These are phyloP conservation scores for Drosophila monieri DNA, from an alignment of 2,888 invertebrate genomes.

Conservation along the genomic window DNA sequence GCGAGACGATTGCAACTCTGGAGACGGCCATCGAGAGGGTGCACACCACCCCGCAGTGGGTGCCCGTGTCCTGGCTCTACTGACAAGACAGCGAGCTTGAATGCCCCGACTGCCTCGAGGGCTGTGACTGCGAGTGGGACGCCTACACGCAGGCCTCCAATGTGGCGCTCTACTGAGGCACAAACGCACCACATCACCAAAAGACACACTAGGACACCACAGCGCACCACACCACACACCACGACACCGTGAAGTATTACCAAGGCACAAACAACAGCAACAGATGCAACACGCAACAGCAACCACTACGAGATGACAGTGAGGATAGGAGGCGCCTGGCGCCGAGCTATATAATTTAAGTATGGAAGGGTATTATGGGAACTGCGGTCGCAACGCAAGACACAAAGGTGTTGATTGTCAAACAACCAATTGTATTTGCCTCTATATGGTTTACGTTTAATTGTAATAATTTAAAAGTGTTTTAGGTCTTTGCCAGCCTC, in stretches of 20 bases:
- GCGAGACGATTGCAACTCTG: constrained; percentile 97
- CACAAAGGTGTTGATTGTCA: constrained; percentile 55
- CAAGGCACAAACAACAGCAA: constrained; percentile 68
- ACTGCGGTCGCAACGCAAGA: constrained; percentile 73
- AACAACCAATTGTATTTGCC: constrained; percentile 43
- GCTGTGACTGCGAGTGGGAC: constrained; percentile 84
- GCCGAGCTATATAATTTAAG: constrained; percentile 44
- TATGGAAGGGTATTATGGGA: constrained; percentile 64
- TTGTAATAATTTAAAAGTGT: constrained; percentile 19
- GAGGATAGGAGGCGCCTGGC: constrained; percentile 56
- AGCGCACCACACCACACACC: constrained; percentile 48
- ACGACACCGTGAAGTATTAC: constrained; percentile 59
- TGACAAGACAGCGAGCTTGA: constrained; percentile 85
- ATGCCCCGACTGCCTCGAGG: constrained; percentile 84
- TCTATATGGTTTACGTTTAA: constrained; percentile 30
- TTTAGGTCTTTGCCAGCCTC: not conserved
- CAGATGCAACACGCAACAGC: constrained; percentile 22
- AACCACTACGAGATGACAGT: constrained; percentile 26
- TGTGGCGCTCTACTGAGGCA: constrained; percentile 73
- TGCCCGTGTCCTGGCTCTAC: constrained; percentile 97
- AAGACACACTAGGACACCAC: constrained; percentile 36
- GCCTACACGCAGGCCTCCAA: constrained; percentile 82
- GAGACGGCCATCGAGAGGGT: constrained; percentile 96
- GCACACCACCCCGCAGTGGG: constrained; percentile 97
- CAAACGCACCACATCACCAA: constrained; percentile 35